These are phyloP conservation scores for Tricholaema leucomelas DNA, from an alignment of 2,113 vertebrate genomes.

Conservation along the genomic window DNA sequence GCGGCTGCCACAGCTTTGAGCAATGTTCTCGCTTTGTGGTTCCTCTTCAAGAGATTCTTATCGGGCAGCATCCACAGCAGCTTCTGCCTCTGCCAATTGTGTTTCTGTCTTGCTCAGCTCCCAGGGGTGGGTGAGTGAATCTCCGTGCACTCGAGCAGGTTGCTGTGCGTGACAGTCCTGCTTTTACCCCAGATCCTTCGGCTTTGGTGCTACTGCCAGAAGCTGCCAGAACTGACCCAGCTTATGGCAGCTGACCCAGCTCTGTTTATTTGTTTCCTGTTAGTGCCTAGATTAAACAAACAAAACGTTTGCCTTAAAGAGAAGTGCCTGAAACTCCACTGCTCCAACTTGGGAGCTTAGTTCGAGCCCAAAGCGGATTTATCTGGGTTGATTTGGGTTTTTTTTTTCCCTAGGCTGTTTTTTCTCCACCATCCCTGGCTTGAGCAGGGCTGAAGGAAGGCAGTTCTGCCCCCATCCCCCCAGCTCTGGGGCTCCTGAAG, in stretches of 20 bases:
- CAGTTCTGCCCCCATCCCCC: not conserved
- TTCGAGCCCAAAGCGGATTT: not conserved
- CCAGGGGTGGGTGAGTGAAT: not conserved
- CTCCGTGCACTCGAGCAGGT: not conserved
- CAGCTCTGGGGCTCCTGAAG: not conserved
- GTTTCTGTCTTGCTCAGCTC: rapidly evolving
- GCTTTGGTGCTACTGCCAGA: not conserved
- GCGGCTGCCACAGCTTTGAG: not conserved
- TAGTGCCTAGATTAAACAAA: not conserved
- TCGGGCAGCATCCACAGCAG: not conserved
- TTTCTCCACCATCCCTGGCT: not conserved
- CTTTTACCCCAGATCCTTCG: not conserved
- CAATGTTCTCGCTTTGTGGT: not conserved
- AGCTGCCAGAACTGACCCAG: not conserved
- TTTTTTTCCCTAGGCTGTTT: not conserved
- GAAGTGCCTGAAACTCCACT: not conserved
- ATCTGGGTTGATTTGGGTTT: no score
- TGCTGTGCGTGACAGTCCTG: rapidly evolving
- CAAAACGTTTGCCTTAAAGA: not conserved
- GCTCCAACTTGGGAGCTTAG: not conserved
- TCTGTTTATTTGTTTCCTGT: not conserved
- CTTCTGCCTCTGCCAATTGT: not conserved
- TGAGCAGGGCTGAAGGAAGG: not conserved
- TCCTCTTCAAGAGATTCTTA: not conserved
- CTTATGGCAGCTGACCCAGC: no score